A percentile compares a stretch with the other conserved stretches of the same genome.
phyloP scores from a whole-genome alignment of 2,888 invertebrate genomes.

The Salpingus planirostris region DNA sequence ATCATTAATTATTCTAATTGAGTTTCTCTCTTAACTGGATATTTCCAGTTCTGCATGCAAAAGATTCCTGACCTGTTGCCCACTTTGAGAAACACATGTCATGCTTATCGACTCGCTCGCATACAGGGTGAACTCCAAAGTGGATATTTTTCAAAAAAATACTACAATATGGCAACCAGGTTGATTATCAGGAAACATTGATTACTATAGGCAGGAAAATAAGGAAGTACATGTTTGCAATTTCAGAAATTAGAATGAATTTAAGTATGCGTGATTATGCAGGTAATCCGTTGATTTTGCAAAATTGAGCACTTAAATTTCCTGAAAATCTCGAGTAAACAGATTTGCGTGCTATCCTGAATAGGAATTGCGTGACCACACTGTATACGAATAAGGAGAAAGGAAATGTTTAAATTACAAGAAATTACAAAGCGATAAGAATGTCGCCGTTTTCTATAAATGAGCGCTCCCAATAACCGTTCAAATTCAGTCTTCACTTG shows the following conservation, averaged over 20 bases:
- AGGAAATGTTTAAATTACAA: constrained; percentile 11
- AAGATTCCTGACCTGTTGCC: constrained; percentile 24
- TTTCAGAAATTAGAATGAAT: constrained; percentile 1
- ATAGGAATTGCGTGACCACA: constrained; percentile 6
- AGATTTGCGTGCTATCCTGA: no score
- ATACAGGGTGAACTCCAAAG: constrained; percentile 1
- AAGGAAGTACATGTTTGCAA: no score
- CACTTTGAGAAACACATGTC: constrained; percentile 11
- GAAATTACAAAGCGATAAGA: constrained; percentile 9
- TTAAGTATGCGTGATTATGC: background rate
- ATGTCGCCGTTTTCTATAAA: constrained; percentile 9
- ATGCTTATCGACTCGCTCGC: constrained; percentile 4
- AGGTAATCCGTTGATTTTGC: no score
- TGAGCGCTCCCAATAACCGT: constrained; percentile 1
- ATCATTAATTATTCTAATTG: constrained; percentile 17
- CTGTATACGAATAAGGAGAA: constrained; percentile 16
- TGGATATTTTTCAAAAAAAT: background rate
- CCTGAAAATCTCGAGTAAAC: no score
- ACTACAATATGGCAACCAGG: no score
- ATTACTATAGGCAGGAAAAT: no score
- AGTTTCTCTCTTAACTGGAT: constrained; percentile 26
- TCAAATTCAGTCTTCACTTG: constrained; percentile 4
- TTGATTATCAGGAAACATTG: no score
- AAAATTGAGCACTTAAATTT: no score
- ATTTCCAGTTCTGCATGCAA: constrained; percentile 23